These are phyloP conservation scores for Euphydryas editha DNA, from an alignment of 2,888 invertebrate species.

Conservation along the genomic window DNA sequence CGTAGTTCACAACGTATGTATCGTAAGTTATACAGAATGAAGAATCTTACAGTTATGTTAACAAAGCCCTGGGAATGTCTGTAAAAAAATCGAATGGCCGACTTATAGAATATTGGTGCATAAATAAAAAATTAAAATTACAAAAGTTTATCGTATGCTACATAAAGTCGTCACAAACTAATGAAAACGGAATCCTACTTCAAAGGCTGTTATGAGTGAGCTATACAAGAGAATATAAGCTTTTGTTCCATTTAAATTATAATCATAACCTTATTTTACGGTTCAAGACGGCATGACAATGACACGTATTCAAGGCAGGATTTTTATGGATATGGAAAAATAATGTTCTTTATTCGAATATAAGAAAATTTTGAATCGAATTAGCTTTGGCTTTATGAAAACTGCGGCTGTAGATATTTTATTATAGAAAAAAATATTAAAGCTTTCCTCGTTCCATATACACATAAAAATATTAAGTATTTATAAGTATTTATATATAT, in stretches of 20 bases:
- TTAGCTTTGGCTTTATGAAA: background rate
- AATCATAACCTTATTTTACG: slow-evolving; percentile 13
- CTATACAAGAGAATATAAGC: slow-evolving; percentile 3
- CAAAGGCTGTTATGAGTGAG: slow-evolving; percentile 11
- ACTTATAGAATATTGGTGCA: no score
- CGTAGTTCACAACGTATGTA: no score
- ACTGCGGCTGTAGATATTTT: background rate
- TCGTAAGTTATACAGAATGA: no score
- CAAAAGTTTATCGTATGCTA: background rate
- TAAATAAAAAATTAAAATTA: background rate
- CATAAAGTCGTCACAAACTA: background rate
- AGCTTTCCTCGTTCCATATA: no score
- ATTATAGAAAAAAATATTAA: background rate
- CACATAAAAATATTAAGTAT: no score
- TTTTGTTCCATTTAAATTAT: slow-evolving; percentile 23
- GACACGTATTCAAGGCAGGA: background rate
- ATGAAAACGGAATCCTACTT: background rate
- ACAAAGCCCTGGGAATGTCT: no score
- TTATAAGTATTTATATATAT: no score
- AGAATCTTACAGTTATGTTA: no score
- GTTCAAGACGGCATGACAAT: slow-evolving; percentile 4
- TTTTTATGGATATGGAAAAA: slow-evolving; percentile 7
- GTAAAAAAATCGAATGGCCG: no score
- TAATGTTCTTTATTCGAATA: background rate
- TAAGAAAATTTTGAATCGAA: background rate